Percentiles rank a stretch among this genome's conserved stretches.
Conservation (phyloP, 2,888 invertebrate genomes). For the Drosophila greeni region DNA sequence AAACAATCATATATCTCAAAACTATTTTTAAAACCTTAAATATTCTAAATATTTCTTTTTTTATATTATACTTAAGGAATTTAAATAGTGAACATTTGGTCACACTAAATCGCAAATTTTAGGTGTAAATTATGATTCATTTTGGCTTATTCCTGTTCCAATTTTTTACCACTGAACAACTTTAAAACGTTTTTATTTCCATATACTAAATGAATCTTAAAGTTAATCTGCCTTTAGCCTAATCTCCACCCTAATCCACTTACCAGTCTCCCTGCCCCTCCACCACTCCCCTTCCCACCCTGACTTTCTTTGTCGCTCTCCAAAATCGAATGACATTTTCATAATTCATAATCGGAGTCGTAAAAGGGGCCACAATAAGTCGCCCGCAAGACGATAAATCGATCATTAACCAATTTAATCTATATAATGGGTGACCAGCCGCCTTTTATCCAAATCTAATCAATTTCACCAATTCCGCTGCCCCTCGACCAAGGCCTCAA, state of each 20-base stretch:
- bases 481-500: neutral
- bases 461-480: conserved; percentile 42
- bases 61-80: too few relatives aligned
- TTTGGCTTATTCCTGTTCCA: too few relatives aligned
- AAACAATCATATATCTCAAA: neutral
- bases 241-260: neutral
- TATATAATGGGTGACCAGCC: conserved; percentile 59
- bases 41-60: neutral
- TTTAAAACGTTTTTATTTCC: too few relatives aligned
- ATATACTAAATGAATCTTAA: neutral
- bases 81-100: too few relatives aligned
- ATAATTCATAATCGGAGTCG: conserved; percentile 50
- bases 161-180: too few relatives aligned
- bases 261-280: neutral
- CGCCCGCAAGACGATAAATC: conserved; percentile 54
- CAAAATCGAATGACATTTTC: conserved; percentile 9
- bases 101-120: neutral
- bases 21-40: neutral
- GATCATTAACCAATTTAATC: conserved; percentile 59
- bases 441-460: conserved; percentile 76
- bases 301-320: neutral
- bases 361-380: conserved; percentile 39
- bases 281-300: neutral
- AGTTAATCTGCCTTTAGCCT: too few relatives aligned
- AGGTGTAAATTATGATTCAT: neutral